Percentiles rank a stretch among this genome's conserved stretches.
phyloP scores from a whole-genome alignment of 2,888 invertebrate species.

The Eubasilissa splendida region DNA sequence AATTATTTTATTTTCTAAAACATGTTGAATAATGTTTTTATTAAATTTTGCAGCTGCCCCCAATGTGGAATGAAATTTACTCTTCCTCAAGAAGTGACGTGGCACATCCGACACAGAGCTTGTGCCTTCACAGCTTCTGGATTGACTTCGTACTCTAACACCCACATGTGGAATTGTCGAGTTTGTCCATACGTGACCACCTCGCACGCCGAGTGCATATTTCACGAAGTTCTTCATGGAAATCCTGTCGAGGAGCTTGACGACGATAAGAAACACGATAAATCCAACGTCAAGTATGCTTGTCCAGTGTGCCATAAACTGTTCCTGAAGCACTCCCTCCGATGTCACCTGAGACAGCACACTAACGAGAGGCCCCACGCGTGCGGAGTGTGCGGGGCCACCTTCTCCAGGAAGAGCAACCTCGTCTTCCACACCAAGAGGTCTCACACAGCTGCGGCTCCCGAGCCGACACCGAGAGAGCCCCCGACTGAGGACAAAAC shows the following conservation, averaged over 20 bases:
- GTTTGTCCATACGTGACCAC: constrained; percentile 76
- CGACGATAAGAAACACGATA: constrained; percentile 62
- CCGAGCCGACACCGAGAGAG: background rate
- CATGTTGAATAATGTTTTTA: background rate
- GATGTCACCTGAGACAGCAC: constrained; percentile 81
- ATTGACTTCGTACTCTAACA: constrained; percentile 45
- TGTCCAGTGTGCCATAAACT: constrained; percentile 80
- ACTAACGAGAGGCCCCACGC: constrained; percentile 82
- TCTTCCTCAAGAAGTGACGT: constrained; percentile 82
- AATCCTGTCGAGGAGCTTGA: constrained; percentile 65
- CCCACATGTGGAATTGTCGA: constrained; percentile 72
- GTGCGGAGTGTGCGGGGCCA: constrained; percentile 76
- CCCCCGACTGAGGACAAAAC: background rate
- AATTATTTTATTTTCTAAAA: background rate
- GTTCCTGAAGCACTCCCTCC: constrained; percentile 78
- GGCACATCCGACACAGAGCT: constrained; percentile 77
- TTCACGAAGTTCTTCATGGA: constrained; percentile 80
- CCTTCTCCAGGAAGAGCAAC: constrained; percentile 79
- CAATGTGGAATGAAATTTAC: constrained; percentile 81
- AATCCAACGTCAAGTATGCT: constrained; percentile 69
- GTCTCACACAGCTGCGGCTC: constrained; percentile 65
- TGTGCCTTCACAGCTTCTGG: constrained; percentile 67
- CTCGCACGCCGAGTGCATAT: constrained; percentile 81
- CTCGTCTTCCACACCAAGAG: constrained; percentile 75
- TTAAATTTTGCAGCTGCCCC: constrained; percentile 74